Evolutionary conservation across 2,888 invertebrate species (phyloP).

Genomic region (Diplolepis rosae): DNA sequence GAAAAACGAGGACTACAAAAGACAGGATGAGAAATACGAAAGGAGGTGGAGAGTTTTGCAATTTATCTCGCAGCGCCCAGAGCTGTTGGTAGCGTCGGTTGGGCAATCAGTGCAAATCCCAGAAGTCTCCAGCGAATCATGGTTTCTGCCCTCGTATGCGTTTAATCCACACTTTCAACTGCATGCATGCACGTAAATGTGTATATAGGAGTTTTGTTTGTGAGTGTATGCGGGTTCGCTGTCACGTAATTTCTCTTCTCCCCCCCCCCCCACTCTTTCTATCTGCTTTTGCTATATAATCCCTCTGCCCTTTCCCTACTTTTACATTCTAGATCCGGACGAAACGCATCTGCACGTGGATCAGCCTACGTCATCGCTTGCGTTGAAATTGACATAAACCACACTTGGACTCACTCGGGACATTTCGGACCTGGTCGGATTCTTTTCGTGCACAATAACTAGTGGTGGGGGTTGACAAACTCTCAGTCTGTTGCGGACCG

Average conservation of each 20-base stretch:
- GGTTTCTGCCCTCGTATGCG: slow-evolving; percentile 47
- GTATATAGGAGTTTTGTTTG: slow-evolving; percentile 17
- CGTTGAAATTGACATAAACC: slow-evolving; percentile 12
- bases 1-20: slow-evolving; percentile 2
- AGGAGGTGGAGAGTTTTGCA: slow-evolving; percentile 43
- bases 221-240: slow-evolving; percentile 14
- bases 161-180: slow-evolving; percentile 46
- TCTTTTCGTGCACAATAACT: neutral
- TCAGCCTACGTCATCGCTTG: neutral
- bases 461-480: neutral
- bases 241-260: slow-evolving; percentile 30
- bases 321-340: neutral
- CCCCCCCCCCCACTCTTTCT: slow-evolving; percentile 30
- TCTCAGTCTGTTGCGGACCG: neutral
- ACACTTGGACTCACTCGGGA: neutral
- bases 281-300: slow-evolving; percentile 11
- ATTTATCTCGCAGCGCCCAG: slow-evolving; percentile 40
- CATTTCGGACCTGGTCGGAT: neutral
- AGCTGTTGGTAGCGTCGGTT: slow-evolving; percentile 44
- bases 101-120: slow-evolving; percentile 50
- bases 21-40: slow-evolving; percentile 12
- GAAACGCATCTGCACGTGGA: slow-evolving; percentile 19
- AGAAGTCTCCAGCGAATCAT: slow-evolving; percentile 48
- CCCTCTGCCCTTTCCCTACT: slow-evolving; percentile 9
- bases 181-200: neutral